Evolutionary conservation across 2,113 vertebrate genomes (phyloP).

Genomic region (Crotalus helleri): DNA sequence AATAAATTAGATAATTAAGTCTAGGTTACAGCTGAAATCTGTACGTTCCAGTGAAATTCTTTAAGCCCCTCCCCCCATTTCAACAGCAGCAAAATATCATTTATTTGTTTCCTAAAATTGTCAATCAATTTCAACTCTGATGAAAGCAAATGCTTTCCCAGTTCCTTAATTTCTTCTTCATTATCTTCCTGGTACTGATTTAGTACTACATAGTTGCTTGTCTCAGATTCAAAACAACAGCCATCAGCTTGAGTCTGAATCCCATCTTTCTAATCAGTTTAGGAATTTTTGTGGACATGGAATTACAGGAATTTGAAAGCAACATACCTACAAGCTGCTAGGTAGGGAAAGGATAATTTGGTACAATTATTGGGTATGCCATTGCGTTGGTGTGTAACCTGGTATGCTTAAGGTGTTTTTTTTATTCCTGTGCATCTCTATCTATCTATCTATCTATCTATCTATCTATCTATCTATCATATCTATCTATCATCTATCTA

Average conservation of each 20-base stretch:
- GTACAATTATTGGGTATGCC: neutral
- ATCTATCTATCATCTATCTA: neutral
- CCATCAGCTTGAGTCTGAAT: neutral
- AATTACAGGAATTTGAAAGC: neutral
- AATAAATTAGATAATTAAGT: neutral
- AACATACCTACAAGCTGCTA: neutral
- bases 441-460: no score
- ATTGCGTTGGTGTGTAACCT: neutral
- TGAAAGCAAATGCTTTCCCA: neutral
- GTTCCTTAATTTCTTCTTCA: neutral
- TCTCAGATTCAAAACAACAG: neutral
- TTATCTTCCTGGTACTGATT: neutral
- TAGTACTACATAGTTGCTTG: neutral
- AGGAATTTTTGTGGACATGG: neutral
- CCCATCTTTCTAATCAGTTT: neutral
- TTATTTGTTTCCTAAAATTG: neutral
- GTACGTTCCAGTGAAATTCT: neutral
- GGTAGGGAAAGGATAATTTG: neutral
- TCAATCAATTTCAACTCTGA: neutral
- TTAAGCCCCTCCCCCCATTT: neutral
- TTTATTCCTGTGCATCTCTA: neutral
- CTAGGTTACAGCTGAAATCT: neutral
- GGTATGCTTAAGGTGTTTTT: neutral
- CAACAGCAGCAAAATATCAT: neutral
- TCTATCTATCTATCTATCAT: neutral